phyloP scores from a whole-genome alignment of 2,888 invertebrate species.

The Xylota segnis region DNA sequence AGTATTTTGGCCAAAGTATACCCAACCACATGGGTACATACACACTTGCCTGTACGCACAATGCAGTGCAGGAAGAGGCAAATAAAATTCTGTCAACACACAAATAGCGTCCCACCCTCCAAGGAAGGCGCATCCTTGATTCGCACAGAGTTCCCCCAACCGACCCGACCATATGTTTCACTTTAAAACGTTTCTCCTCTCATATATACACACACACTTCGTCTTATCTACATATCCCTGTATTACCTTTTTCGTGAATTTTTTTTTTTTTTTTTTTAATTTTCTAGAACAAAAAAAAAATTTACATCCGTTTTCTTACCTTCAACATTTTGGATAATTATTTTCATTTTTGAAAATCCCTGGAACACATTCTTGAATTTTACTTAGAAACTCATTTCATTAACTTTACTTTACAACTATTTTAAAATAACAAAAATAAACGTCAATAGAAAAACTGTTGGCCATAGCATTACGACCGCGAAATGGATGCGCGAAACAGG shows the following conservation, averaged over 20 bases:
- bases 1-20: too few relatives aligned
- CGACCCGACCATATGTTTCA: conserved; percentile 23
- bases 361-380: conserved; percentile 71
- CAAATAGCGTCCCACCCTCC: background rate
- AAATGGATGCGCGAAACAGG: conserved; percentile 71
- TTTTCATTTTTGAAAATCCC: conserved; percentile 74
- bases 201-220: background rate
- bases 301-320: conserved; percentile 76
- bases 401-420: conserved; percentile 38
- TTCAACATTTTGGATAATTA: conserved; percentile 75
- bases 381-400: conserved; percentile 47
- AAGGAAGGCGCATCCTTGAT: background rate
- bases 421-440: conserved; percentile 60
- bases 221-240: background rate
- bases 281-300: conserved; percentile 70
- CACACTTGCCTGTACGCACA: too few relatives aligned
- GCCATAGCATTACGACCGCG: conserved; percentile 73
- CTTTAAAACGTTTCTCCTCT: conserved; percentile 29
- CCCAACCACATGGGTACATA: too few relatives aligned
- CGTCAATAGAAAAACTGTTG: conserved; percentile 60
- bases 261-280: conserved; percentile 18
- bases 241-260: conserved; percentile 44
- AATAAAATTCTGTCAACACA: background rate
- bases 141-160: too few relatives aligned
- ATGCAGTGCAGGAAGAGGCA: too few relatives aligned